These are phyloP conservation scores for Tricholauxania praeusta DNA, from an alignment of 2,888 invertebrate genomes.

Conservation along the genomic window DNA sequence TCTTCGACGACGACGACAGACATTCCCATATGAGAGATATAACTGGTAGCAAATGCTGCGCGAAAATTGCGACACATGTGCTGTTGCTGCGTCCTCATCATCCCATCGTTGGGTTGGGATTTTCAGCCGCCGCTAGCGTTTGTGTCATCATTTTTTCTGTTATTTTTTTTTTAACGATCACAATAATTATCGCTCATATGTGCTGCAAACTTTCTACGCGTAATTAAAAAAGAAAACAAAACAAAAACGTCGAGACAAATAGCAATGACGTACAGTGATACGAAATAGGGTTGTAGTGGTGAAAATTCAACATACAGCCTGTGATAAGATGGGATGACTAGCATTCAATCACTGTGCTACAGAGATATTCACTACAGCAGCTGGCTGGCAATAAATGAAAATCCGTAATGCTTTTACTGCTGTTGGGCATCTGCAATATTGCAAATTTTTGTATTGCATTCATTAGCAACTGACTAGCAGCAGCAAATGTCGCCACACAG, in stretches of 20 bases:
- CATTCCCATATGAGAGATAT: neutral
- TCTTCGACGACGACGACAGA: neutral
- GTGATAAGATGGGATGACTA: neutral
- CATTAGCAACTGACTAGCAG: conserved; percentile 2
- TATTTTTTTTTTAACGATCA: conserved; percentile 19
- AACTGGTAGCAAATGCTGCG: neutral
- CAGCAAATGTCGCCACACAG: conserved; percentile 36
- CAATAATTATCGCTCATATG: conserved; percentile 26
- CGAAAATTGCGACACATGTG: conserved; percentile 19
- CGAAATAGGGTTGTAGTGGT: too few relatives aligned
- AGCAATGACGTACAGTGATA: too few relatives aligned
- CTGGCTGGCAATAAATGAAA: conserved; percentile 8
- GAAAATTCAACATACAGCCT: neutral
- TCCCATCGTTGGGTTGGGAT: neutral
- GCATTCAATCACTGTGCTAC: neutral
- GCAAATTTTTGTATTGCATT: neutral
- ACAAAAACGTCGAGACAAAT: too few relatives aligned
- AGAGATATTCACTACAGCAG: neutral
- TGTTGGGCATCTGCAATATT: conserved; percentile 21
- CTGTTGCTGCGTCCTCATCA: neutral
- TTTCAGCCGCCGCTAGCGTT: neutral
- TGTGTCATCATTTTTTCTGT: neutral
- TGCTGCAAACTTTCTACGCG: conserved; percentile 35
- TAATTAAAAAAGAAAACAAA: conserved; percentile 25
- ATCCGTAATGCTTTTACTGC: neutral